Evolutionary conservation across 2,113 vertebrate species (phyloP).

Genomic region (Myotis lucifugus): DNA sequence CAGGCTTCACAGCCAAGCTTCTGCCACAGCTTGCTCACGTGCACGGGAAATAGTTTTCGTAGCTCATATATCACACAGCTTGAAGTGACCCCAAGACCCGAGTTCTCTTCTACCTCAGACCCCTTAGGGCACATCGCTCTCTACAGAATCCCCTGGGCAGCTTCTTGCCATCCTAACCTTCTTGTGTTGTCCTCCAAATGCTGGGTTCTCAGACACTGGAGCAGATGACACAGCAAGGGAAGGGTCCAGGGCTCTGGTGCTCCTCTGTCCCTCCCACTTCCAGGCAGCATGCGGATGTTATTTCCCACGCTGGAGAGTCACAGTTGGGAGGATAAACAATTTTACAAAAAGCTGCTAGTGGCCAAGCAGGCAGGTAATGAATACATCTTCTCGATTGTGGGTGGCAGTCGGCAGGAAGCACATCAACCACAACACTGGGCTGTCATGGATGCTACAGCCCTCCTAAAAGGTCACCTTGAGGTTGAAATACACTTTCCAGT

Average conservation of each 20-base stretch:
- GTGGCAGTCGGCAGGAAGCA: slow-evolving; percentile 15
- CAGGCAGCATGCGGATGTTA: not conserved
- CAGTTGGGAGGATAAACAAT: slow-evolving; percentile 46
- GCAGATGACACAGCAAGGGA: not conserved
- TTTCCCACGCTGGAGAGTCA: slow-evolving; percentile 25
- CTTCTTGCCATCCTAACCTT: not conserved
- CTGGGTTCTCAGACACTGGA: not conserved
- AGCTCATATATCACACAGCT: fast-evolving
- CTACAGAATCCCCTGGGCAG: not conserved
- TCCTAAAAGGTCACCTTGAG: slow-evolving; percentile 11
- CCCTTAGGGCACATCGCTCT: not conserved
- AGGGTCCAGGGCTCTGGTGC: not conserved
- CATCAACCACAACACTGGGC: not conserved
- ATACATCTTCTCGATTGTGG: slow-evolving; percentile 2
- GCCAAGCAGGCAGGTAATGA: slow-evolving; percentile 60
- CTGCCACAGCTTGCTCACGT: not conserved
- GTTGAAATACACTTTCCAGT: slow-evolving; percentile 10
- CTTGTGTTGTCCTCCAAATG: not conserved
- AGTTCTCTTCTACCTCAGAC: not conserved
- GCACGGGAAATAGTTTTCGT: fast-evolving
- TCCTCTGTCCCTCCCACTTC: not conserved
- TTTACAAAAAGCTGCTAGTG: not conserved
- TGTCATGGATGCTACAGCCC: not conserved
- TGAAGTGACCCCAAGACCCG: not conserved
- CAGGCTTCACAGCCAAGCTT: not conserved